Evolutionary conservation across 2,888 invertebrate species (phyloP).

Genomic region (Dasypogon diadema): DNA sequence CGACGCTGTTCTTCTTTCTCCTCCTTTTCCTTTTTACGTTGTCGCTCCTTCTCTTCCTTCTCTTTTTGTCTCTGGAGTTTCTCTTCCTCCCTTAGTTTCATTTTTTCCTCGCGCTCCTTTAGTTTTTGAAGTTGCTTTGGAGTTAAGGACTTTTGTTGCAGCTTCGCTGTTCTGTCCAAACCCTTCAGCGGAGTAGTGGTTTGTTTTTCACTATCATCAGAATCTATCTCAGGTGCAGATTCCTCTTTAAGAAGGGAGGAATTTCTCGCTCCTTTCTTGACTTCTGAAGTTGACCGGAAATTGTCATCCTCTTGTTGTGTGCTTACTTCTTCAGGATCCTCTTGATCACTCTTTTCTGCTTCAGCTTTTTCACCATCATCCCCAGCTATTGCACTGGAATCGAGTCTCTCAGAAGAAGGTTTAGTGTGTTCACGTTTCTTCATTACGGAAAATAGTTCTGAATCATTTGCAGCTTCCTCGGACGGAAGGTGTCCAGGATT

Average conservation of each 20-base stretch:
- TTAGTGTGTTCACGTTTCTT: neutral
- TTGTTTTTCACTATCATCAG: neutral
- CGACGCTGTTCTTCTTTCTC: slow-evolving; percentile 69
- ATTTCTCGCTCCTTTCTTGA: too few relatives aligned
- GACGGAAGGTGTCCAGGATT: neutral
- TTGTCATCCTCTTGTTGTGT: too few relatives aligned
- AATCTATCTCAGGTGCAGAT: neutral
- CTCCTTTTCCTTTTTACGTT: slow-evolving; percentile 72
- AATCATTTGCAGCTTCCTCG: neutral
- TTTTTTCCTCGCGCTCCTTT: slow-evolving; percentile 54
- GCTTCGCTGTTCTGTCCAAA: neutral
- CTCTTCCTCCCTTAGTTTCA: slow-evolving; percentile 61
- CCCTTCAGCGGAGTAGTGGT: neutral
- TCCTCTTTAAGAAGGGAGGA: neutral
- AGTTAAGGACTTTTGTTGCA: neutral
- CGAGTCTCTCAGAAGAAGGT: neutral
- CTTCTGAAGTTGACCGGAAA: too few relatives aligned
- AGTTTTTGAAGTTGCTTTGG: neutral
- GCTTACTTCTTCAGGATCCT: neutral
- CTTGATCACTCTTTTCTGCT: neutral
- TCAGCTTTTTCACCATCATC: neutral
- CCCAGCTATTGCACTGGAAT: neutral
- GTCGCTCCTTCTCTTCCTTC: slow-evolving; percentile 69
- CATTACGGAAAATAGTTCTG: too few relatives aligned
- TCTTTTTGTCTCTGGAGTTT: slow-evolving; percentile 62